Evolutionary conservation across 2,797 vertebrate species (phyloP), one percentile per base, ranked within the genome.

Genomic region (Gymnocypris eckloni): DNA sequence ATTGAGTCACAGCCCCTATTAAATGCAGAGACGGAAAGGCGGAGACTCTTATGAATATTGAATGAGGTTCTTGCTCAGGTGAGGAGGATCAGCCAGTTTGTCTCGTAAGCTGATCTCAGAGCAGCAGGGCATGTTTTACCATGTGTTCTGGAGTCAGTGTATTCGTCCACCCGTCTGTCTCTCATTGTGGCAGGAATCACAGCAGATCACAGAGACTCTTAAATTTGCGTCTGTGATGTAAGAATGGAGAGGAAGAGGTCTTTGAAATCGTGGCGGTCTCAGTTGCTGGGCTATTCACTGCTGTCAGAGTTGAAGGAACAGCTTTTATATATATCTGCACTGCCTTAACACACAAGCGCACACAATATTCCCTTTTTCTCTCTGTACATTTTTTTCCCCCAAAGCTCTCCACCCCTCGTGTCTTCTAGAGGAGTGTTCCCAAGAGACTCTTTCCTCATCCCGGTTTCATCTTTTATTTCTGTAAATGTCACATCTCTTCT

Each of bases 401-500:
- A 85, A 85, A 85, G 84, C 28, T 6, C 67, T 85, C 54, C 76
- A 85, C 83, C 76, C 18, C 41, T 72, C 41, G 25, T 61, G 41
- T 72, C 52, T 80, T 85, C 54, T 64, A 9, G 13, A 37, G 76
- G 50, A 85, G 66, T 71, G 66, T 80, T 85, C 83, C 83, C 83
- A 50, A 54, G 77, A 80, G 76, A 64, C 54, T 37, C 25, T 70
- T 52, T 79, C 52, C 41, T 56, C 50, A 43, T 39, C 33, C 67
- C 20, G 3, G 25, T 77, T 69, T 79, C 18, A 70, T 82, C 82
- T 83, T 86, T 87, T 87, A 73, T 83, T 83, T 87, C 81, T 72
- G 41, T 79, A 87, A 87, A 87, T 84, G 86, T 80, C 86, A 87
- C 81, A 83, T 87, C 82, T 73, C 69, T 79, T 75, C 81, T 70